Percentiles rank a stretch among this genome's conserved stretches.
Evolutionary conservation across 2,797 vertebrate genomes (phyloP).

Genomic region (Sebastes minor): DNA sequence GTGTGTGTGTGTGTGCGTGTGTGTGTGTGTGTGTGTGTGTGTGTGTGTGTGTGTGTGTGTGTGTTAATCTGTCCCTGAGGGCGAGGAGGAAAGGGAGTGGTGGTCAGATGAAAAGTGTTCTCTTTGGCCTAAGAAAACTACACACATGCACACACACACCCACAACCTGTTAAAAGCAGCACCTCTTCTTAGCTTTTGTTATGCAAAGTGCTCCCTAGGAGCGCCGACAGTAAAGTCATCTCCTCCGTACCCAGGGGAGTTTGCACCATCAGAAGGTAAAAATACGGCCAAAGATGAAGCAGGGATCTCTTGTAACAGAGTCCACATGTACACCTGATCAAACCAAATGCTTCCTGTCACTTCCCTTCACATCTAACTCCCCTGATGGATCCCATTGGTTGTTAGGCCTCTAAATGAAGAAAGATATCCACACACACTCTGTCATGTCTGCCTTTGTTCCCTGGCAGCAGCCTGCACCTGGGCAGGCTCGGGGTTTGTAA

Average conservation of each 20-base stretch:
- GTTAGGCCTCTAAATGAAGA: constrained; percentile 23
- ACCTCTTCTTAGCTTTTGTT: constrained; percentile 19
- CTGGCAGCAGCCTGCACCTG: neutral
- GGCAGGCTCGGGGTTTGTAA: neutral
- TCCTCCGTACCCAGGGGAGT: neutral
- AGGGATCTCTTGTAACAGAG: constrained; percentile 9
- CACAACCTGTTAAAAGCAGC: constrained; percentile 53
- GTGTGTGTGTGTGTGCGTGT: neutral
- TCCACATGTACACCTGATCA: constrained; percentile 36
- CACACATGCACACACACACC: constrained; percentile 39
- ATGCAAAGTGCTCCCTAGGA: constrained; percentile 24
- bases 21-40: neutral
- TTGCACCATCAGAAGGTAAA: constrained; percentile 24
- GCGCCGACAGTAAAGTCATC: neutral
- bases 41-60: constrained; percentile 1
- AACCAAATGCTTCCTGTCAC: neutral
- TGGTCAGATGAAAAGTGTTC: constrained; percentile 59
- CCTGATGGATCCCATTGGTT: constrained; percentile 5
- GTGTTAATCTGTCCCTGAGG: constrained; percentile 50
- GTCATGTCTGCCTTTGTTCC: constrained; percentile 24
- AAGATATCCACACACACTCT: neutral
- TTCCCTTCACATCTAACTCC: constrained; percentile 4
- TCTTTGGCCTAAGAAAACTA: constrained; percentile 74
- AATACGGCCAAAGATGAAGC: constrained; percentile 10
- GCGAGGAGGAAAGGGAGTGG: constrained; percentile 56